Evolutionary conservation across 2,888 invertebrate genomes (phyloP).

Genomic region (Drosophila barbarae): DNA sequence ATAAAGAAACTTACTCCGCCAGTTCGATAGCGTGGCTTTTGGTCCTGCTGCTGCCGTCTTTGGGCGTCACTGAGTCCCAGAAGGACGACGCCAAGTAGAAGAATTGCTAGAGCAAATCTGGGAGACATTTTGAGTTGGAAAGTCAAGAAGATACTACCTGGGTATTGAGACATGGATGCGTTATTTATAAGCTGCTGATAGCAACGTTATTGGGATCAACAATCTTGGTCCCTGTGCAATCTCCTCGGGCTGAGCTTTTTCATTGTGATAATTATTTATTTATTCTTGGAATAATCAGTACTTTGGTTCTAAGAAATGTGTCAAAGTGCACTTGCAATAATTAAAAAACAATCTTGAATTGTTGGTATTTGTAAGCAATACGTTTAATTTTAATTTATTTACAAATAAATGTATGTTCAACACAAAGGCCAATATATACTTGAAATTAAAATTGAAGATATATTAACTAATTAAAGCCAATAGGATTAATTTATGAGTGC

Average conservation of each 20-base stretch:
- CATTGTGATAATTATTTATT: neutral
- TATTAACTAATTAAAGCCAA: too few relatives aligned
- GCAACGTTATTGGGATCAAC: neutral
- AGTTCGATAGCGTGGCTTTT: neutral
- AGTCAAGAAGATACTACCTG: neutral
- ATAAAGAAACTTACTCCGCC: neutral
- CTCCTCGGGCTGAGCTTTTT: neutral
- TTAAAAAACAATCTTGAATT: too few relatives aligned
- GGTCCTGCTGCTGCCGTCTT: neutral
- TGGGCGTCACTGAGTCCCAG: neutral
- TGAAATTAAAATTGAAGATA: too few relatives aligned
- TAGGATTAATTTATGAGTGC: neutral
- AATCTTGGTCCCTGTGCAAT: neutral
- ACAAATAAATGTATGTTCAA: neutral
- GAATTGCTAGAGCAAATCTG: neutral
- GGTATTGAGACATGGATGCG: neutral
- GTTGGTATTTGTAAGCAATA: neutral
- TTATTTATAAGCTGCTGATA: conserved; percentile 4
- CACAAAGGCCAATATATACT: neutral
- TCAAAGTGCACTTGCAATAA: neutral
- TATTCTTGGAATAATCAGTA: neutral
- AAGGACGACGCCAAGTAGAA: neutral
- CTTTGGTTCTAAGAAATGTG: neutral
- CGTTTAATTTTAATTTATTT: neutral
- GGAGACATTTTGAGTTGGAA: neutral